Conservation (phyloP, 1,140 invertebrate species). For the Drosophila sproati region DNA sequence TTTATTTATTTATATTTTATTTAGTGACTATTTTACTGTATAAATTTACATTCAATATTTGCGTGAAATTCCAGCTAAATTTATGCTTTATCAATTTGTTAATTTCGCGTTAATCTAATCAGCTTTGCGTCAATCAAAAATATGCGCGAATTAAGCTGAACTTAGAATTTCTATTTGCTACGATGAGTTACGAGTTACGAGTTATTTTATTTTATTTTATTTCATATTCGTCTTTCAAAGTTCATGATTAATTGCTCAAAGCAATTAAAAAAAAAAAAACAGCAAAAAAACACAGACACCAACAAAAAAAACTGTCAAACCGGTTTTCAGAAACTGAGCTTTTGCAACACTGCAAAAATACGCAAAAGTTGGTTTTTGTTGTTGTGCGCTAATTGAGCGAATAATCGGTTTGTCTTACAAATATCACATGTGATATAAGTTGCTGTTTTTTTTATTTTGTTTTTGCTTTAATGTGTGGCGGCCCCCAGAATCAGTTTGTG, state of each 20-base stretch:
- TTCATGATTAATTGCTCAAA: slow-evolving; percentile 16
- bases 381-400: slow-evolving; percentile 13
- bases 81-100: not conserved
- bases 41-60: no score
- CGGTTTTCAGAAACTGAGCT: not conserved
- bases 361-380: no score
- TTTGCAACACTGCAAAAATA: not conserved
- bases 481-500: slow-evolving; percentile 4
- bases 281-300: no score
- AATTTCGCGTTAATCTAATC: no score
- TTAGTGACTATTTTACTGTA: no score
- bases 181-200: no score
- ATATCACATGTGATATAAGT: slow-evolving; percentile 3
- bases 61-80: not conserved
- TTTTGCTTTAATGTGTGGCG: not conserved
- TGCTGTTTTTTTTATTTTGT: not conserved
- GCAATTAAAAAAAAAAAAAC: not conserved
- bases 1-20: no score
- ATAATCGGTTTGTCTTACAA: slow-evolving; percentile 20
- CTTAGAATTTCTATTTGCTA: slow-evolving; percentile 7
- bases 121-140: not conserved
- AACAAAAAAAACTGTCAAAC: not conserved
- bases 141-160: slow-evolving; percentile 5
- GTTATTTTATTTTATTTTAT: not conserved
- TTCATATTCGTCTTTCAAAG: not conserved